Conservation (phyloP, 2,888 invertebrate genomes). For the Litoditis marina region DNA sequence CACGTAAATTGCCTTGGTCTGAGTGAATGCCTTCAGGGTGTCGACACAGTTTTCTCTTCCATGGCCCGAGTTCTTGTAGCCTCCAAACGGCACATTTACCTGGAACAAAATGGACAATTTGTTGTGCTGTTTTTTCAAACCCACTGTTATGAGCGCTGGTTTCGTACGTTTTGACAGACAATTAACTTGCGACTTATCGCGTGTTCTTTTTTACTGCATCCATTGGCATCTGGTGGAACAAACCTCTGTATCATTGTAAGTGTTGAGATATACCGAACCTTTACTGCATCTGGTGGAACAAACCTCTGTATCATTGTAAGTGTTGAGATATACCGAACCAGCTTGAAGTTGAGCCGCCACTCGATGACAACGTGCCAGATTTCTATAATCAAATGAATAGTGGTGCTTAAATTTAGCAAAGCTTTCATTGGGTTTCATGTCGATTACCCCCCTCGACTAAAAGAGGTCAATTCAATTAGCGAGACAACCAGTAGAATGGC, state of each 20-base stretch:
- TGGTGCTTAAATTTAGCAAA: no score
- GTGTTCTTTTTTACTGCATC: no score
- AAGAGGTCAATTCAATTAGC: no score
- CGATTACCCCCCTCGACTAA: no score
- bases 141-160: background rate
- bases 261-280: constrained; percentile 68
- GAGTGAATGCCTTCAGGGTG: constrained; percentile 66
- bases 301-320: constrained; percentile 67
- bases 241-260: constrained; percentile 67
- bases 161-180: no score
- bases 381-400: no score
- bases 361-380: constrained; percentile 65
- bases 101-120: background rate
- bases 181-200: no score
- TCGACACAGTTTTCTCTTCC: constrained; percentile 67
- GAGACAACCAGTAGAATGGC: no score
- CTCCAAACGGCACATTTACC: constrained; percentile 68
- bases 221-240: no score
- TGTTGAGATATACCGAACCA: constrained; percentile 68
- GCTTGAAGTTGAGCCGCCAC: constrained; percentile 65
- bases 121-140: no score
- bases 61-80: constrained; percentile 66
- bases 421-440: no score
- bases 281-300: background rate
- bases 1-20: constrained; percentile 67